phyloP scores from a whole-genome alignment of 2,113 vertebrate species.

The Gadus chalcogrammus region DNA sequence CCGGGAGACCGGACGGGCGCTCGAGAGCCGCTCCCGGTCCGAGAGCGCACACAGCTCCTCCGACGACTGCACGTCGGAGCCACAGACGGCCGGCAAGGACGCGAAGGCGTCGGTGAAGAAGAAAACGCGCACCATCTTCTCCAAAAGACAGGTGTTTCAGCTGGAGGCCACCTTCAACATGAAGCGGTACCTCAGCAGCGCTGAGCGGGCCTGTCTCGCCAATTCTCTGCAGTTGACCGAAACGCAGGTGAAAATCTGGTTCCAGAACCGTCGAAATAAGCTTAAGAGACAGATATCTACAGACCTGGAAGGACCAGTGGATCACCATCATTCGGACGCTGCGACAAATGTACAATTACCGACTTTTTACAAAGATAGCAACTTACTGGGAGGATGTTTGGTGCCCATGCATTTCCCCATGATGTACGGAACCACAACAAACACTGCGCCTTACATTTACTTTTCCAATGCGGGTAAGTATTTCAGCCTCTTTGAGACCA shows the following conservation, averaged over 20 bases:
- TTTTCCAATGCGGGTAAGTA: conserved; percentile 76
- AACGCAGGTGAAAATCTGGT: conserved; percentile 82
- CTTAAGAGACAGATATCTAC: conserved; percentile 79
- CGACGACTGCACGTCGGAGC: conserved; percentile 35
- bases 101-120: conserved; percentile 69
- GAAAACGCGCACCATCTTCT: conserved; percentile 85
- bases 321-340: conserved; percentile 50
- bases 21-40: conserved; percentile 38
- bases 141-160: conserved; percentile 83
- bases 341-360: conserved; percentile 67
- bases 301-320: conserved; percentile 66
- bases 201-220: conserved; percentile 78
- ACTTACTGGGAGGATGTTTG: conserved; percentile 72
- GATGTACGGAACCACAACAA: conserved; percentile 68
- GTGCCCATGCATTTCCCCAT: conserved; percentile 79
- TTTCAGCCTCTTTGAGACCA: conserved; percentile 76
- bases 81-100: conserved; percentile 10
- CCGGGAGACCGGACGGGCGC: conserved; percentile 29
- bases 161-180: conserved; percentile 82
- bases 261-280: conserved; percentile 81
- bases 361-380: conserved; percentile 74
- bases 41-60: conserved; percentile 38
- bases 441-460: conserved; percentile 75
- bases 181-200: conserved; percentile 84
- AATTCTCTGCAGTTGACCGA: conserved; percentile 76